Base-by-base conservation (phyloP, 2,888 invertebrate species). In the Napeogenes inachia region DNA sequence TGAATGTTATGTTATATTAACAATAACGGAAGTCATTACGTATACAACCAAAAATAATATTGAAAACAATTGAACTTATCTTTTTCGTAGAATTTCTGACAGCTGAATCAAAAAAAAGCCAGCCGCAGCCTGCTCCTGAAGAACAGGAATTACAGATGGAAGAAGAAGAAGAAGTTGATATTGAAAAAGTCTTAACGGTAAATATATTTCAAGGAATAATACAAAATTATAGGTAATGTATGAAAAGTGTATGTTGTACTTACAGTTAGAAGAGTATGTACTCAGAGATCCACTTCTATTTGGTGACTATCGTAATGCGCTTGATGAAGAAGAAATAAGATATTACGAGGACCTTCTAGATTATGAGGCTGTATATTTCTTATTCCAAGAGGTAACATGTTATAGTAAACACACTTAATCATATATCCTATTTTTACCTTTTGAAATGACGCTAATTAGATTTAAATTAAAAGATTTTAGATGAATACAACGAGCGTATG, bases 291-390 rank as follows among this genome's bases (percentile, higher is more conserved):
- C 98, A 0, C 75, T 97, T 57, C 88, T 98, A 0, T 98, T 95
- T 77, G 98, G 98, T 0, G 98, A 98, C 78, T 98, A 95, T 75
- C 92, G 97, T 54, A 97, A 97, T 75, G 95, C 97, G 0, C 87
- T 95, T 38, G 95, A 95, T 68, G 96, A 96, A 75, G 93, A 93
- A 0, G 96, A 96, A 71, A 90, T 93, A 0, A 90, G 98, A 62
- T 93, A 93, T 71, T 98, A 98, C 75, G 98, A 98, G 77, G 98
- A 98, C 79, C 87, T 98, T 13, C 87, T 97, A 6, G 97, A 98
- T 79, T 98, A 97, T 76, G 95, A 97, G 73, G 96, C 97, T 0
- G 93, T 97, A n/a, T 96, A 94, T 78, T 95, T 93, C 71, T 85
- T 98, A 2, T 97, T 98, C 75, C 94, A 95, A 88, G 97, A 98